Base-by-base conservation (phyloP, 2,113 vertebrate species). In the Sinocyclocheilus anshuiensis region DNA sequence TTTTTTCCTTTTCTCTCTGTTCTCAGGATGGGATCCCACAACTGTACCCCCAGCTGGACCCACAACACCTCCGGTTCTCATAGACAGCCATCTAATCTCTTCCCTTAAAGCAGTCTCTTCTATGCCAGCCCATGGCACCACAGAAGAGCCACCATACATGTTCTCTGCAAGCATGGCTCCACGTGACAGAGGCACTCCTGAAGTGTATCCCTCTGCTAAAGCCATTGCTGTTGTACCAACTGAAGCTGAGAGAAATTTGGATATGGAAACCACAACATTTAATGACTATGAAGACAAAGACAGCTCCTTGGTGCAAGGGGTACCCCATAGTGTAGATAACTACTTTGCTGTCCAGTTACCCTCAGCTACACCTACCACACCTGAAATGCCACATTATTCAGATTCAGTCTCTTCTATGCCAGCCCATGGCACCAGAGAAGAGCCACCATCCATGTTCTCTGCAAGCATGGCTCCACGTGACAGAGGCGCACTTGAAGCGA, bases 151-250 rank as follows among this genome's bases (percentile, higher is more conserved):
- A 2, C 74, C 85, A 16, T 88, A 85, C 36, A 88, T 84, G 82
- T 88, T 90, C 59, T 90, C 89, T 39, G 20, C 89, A 24, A 90
- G 86, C 79, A 90, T 87, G 83, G n/a, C 71, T 33, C 29, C 77
- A 59, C 81, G 61, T 0, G 18, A 69, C 24, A 67, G 57, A 45
- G 9, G 13, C 57, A 1, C 42, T 50, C 72, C 72, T 76, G n/a
- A 76, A 55, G 8, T 1, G 18, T 2, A 77, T 55, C 8, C 84
- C 45, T 4, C 72, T 42, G 50, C 20, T 22, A 11, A 57, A 80
- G 9, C 65, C 18, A 33, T 7, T 13, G 65, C 12, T 53, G 18
- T 81, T 45, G n/a, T 42, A 48, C 80, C 65, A 33, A 10, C 81
- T 50, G 1, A 50, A 71, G 5, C 24, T 50, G 2, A 67, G n/a